A percentile compares a stretch with the other conserved stretches of the same genome.
These are phyloP conservation scores for Apodemus agrarius DNA, from an alignment of 2,797 vertebrate species.

Conservation along the genomic window DNA sequence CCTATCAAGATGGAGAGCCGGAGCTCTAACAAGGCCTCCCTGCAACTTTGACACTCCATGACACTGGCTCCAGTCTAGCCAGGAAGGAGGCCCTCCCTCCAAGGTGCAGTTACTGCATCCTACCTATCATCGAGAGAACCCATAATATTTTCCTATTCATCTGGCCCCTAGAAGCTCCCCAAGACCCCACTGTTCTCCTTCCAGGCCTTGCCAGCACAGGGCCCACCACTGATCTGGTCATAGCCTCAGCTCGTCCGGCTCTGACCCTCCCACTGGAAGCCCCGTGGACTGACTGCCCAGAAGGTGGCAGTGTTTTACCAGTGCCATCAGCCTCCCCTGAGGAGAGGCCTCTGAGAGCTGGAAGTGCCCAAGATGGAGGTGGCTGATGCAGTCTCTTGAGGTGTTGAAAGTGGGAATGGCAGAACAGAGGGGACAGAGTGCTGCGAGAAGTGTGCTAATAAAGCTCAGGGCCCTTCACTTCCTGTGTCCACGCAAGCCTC, in stretches of 20 bases:
- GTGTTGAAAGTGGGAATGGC: background rate
- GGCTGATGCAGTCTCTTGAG: background rate
- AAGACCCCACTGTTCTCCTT: background rate
- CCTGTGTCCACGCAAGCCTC: rapidly evolving
- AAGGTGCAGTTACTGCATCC: background rate
- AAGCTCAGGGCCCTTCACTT: background rate
- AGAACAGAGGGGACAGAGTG: background rate
- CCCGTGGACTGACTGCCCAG: background rate
- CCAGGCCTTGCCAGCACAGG: background rate
- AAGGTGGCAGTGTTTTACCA: background rate
- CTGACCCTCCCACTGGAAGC: rapidly evolving
- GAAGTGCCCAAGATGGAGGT: background rate
- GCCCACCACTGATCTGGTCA: background rate
- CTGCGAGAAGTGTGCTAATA: constrained; percentile 26
- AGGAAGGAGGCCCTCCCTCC: background rate
- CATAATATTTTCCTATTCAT: background rate
- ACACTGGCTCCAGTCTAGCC: too few relatives aligned
- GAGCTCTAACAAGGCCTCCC: rapidly evolving
- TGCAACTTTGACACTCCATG: rapidly evolving
- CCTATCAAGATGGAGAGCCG: background rate
- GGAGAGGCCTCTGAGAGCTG: background rate
- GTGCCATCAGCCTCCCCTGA: rapidly evolving
- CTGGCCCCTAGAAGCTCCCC: background rate
- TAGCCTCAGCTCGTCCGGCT: background rate
- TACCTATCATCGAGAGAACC: background rate